Evolutionary conservation across 92 coral and sea anemone genomes (phyloP).

Genomic region (Zoanthus solanderi): DNA sequence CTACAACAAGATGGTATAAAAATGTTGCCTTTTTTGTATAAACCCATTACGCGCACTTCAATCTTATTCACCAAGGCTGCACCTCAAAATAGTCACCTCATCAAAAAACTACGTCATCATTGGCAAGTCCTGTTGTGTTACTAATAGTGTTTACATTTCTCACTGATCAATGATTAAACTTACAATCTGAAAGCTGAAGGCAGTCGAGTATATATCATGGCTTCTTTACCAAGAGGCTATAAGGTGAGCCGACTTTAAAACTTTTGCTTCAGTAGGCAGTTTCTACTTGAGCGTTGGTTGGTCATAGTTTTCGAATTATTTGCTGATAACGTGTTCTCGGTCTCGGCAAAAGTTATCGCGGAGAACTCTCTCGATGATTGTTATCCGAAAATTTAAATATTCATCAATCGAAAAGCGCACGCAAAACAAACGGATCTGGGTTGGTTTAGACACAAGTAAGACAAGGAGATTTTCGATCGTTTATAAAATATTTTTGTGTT

Average conservation of each 20-base stretch:
- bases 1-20: neutral
- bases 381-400: neutral
- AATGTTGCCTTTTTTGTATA: constrained; percentile 23
- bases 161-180: constrained; percentile 6
- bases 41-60: neutral
- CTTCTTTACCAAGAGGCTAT: constrained; percentile 24
- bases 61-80: neutral
- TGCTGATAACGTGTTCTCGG: neutral
- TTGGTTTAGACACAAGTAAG: neutral
- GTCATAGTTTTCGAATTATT: neutral
- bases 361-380: neutral
- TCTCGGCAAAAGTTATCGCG: neutral
- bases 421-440: neutral
- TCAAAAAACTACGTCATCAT: constrained; percentile 20
- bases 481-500: neutral
- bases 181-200: neutral
- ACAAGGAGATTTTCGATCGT: neutral
- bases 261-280: neutral
- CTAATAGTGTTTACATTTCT: constrained; percentile 30
- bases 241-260: constrained; percentile 13
- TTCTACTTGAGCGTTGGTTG: neutral
- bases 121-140: neutral
- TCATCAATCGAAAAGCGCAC: neutral
- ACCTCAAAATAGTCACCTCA: neutral
- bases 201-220: constrained; percentile 17